A percentile compares a stretch with the other conserved stretches of the same genome.
These are phyloP conservation scores for Phyllostomus discolor DNA, from an alignment of 2,113 vertebrate species.

Conservation along the genomic window DNA sequence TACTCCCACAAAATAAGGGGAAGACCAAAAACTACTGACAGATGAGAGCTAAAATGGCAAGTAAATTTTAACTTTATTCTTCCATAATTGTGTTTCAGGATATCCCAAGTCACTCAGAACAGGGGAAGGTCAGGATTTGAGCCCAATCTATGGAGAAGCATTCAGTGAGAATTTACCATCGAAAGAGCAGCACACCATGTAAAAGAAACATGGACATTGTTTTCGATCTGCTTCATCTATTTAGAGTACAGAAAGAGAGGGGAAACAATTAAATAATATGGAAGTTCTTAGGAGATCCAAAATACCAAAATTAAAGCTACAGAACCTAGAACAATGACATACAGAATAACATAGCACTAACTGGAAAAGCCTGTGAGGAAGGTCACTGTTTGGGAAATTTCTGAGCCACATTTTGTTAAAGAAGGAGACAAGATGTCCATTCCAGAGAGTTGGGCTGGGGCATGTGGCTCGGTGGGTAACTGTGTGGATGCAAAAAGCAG, in stretches of 20 bases:
- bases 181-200: not conserved
- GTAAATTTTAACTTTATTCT: not conserved
- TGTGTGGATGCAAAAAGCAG: not conserved
- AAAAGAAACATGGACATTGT: not conserved
- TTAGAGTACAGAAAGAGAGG: not conserved
- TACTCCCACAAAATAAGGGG: not conserved
- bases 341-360: not conserved
- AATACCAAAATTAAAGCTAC: not conserved
- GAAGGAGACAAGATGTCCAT: not conserved
- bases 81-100: not conserved
- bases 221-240: not conserved
- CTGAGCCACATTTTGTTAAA: not conserved
- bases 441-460: not conserved
- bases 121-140: not conserved
- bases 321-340: not conserved
- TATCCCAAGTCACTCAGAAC: not conserved
- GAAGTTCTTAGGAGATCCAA: not conserved
- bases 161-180: not conserved
- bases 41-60: not conserved
- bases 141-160: not conserved
- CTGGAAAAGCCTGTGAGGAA: not conserved
- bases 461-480: fast-evolving
- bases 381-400: not conserved
- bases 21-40: not conserved
- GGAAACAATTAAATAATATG: not conserved